Percentiles rank a stretch among this genome's conserved stretches.
Conservation (phyloP, 23 tunicate genomes). For the Clavelina lepadiformis region DNA sequence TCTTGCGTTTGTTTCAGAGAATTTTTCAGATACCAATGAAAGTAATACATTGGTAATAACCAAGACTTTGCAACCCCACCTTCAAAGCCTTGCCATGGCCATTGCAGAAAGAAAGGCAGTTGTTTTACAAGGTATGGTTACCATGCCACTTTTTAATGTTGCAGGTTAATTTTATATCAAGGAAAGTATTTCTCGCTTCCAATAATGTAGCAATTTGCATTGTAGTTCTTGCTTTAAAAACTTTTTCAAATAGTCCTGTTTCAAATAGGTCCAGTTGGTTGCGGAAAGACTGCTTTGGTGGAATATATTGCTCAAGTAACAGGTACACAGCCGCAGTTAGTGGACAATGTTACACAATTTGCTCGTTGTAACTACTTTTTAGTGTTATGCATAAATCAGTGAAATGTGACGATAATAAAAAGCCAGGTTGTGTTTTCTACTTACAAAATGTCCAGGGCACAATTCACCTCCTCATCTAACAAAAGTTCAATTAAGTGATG, state of each 20-base stretch:
- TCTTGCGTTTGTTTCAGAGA: too few species aligned
- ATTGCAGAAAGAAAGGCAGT: conserved; percentile 32
- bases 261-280: conserved; percentile 79
- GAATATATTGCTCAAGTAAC: conserved; percentile 62
- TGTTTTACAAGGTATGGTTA: conserved; percentile 55
- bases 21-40: neutral
- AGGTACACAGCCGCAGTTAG: conserved; percentile 30
- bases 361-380: too few species aligned
- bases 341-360: too few species aligned
- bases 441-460: too few species aligned
- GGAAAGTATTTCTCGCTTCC: conserved; percentile 4
- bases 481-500: conserved; percentile 87
- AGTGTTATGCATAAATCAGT: too few species aligned
- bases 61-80: neutral
- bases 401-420: too few species aligned
- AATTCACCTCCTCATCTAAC: conserved; percentile 41
- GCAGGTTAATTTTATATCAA: too few species aligned
- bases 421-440: too few species aligned
- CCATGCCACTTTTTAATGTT: too few species aligned
- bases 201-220: neutral
- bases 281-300: conserved; percentile 89
- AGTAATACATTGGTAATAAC: conserved; percentile 13
- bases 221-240: neutral
- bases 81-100: conserved; percentile 39
- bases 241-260: neutral